Conservation (phyloP, 2,113 vertebrate species). For the Crypturellus undulatus region DNA sequence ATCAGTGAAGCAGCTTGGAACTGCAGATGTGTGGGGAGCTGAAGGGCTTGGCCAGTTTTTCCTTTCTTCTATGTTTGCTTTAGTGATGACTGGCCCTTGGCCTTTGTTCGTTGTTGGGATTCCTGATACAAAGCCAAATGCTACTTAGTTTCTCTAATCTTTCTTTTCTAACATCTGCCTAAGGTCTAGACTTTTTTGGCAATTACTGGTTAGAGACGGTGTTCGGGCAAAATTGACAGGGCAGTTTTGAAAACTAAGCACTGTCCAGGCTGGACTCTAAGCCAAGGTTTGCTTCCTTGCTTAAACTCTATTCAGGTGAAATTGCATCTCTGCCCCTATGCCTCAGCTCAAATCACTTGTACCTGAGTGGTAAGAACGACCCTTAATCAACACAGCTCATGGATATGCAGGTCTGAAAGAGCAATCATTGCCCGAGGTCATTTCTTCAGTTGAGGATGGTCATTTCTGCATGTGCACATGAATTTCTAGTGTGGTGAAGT, state of each 20-base stretch:
- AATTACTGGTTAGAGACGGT: neutral
- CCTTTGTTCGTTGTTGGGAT: conserved; percentile 17
- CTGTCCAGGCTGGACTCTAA: neutral
- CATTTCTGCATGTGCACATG: neutral
- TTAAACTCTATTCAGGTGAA: neutral
- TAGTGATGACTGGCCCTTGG: fast-evolving
- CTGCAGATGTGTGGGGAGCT: neutral
- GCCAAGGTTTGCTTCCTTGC: neutral
- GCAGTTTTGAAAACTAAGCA: neutral
- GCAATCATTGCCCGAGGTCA: neutral
- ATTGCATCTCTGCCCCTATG: neutral
- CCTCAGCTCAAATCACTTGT: neutral
- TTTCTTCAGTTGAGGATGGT: neutral
- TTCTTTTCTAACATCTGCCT: neutral
- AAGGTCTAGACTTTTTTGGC: neutral
- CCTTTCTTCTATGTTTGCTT: neutral
- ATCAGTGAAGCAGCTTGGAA: neutral
- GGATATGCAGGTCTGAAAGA: neutral
- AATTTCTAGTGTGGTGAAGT: neutral
- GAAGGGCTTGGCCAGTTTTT: neutral
- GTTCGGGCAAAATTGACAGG: neutral
- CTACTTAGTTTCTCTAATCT: neutral
- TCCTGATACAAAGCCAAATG: neutral
- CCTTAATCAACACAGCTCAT: neutral
- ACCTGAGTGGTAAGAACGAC: neutral